Base-by-base conservation (phyloP, 2,113 vertebrate species). In the Solea senegalensis region DNA sequence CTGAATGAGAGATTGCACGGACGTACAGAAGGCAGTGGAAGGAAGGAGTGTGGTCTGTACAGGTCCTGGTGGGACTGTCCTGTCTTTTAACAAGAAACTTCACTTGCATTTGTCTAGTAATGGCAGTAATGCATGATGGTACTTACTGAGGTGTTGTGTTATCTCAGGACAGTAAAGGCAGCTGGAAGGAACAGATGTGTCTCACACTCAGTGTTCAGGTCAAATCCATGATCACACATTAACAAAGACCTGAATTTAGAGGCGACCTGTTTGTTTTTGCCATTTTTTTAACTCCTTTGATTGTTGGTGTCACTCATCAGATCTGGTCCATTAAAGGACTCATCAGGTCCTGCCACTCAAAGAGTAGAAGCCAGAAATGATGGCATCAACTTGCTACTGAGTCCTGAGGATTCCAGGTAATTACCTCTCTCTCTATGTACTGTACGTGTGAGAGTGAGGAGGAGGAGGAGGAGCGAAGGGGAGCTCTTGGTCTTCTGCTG, bases 91-190 rank as follows among this genome's bases (percentile, higher is more conserved):
- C 11, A 1, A 43, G 11, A 67, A 49, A 61, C 50, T 51, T 15
- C 0, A 1, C 21, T 21, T 21, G 21, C 21, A 5, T 45, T 64
- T 45, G 1, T 21, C 43, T 40, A 44, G 52, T 8, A 14, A 9
- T 46, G 67, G 51, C 58, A 46, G 44, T 26, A 49, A 1, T 0
- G 11, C 8, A 2, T 49, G 27, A 40, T 39, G 1, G 43, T 43
- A 44, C 53, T 26, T 58, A 44, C 41, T 63, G 73, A 80, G 59
- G 59, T 6, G 3, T 49, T 26, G 65, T 58, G 68, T 65, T 49
- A 21, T 65, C 12, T 53, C 27, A 26, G 27, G 69, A 67, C 58
- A 15, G 55, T 3, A 1, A 78, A 84, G 81, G 86, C 81, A 76
- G 51, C 81, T 52, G 64, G 64, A 80, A 54, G 55, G 55, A 48